phyloP scores from a whole-genome alignment of 2,113 vertebrate species.

The Papio anubis region DNA sequence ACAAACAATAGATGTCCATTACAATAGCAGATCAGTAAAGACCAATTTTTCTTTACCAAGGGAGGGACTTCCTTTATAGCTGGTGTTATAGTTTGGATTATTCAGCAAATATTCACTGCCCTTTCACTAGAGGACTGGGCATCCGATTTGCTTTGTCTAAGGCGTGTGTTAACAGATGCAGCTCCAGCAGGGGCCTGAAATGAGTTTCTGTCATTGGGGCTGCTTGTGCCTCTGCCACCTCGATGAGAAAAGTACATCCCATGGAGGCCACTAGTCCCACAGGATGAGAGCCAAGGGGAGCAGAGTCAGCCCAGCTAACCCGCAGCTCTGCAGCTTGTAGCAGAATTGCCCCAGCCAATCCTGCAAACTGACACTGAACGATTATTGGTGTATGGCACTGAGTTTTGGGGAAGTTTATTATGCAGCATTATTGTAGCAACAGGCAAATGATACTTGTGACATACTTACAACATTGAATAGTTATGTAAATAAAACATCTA shows the following conservation, averaged over 20 bases:
- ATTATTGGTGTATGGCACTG: fast-evolving
- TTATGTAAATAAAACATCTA: background rate
- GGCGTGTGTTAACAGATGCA: background rate
- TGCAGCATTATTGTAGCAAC: background rate
- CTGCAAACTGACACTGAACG: background rate
- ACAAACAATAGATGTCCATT: background rate
- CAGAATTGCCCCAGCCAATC: fast-evolving
- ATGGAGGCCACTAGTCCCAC: fast-evolving
- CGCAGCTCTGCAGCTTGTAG: background rate
- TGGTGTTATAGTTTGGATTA: background rate
- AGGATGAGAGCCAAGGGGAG: fast-evolving
- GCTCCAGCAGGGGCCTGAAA: background rate
- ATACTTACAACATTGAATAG: background rate
- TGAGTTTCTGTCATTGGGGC: background rate
- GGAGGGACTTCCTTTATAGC: background rate
- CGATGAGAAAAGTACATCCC: background rate
- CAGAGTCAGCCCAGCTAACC: background rate
- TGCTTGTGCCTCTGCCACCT: background rate
- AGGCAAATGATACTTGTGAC: background rate
- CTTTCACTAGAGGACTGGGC: background rate
- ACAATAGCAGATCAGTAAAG: background rate
- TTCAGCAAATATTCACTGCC: background rate
- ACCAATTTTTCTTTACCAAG: background rate
- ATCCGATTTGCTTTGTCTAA: background rate
- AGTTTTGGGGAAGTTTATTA: background rate